Evolutionary conservation across 2,888 invertebrate genomes (phyloP).

Genomic region (Campoplex capitator): DNA sequence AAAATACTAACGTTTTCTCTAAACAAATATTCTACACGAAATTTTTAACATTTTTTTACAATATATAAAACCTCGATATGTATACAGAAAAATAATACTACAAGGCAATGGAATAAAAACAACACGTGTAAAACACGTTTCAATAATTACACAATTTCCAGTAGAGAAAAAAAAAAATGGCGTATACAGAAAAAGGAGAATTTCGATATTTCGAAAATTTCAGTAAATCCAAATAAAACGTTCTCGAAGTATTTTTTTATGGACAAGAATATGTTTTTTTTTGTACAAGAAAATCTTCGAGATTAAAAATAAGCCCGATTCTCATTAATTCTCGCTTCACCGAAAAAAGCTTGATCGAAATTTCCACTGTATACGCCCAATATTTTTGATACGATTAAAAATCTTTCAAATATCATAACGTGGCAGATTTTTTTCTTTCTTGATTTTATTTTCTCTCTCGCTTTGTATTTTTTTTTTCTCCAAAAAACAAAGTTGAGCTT

Average conservation of each 20-base stretch:
- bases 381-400: background rate
- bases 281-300: background rate
- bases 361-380: background rate
- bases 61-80: constrained; percentile 66
- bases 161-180: background rate
- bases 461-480: background rate
- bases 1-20: constrained; percentile 37
- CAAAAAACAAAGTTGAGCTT: constrained; percentile 35
- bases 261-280: background rate
- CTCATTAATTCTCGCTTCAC: background rate
- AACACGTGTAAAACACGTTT: background rate
- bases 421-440: constrained; percentile 36
- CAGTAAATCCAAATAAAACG: background rate
- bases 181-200: background rate
- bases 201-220: background rate
- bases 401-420: constrained; percentile 44
- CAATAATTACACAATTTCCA: background rate
- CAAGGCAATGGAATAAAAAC: constrained; percentile 46
- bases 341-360: background rate
- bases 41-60: constrained; percentile 57
- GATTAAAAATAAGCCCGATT: background rate
- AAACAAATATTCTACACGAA: constrained; percentile 18
- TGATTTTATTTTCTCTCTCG: too few species aligned
- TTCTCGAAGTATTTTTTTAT: background rate
- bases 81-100: constrained; percentile 62